Base-by-base conservation (phyloP, 2,113 vertebrate genomes). In the Tautogolabrus adspersus region DNA sequence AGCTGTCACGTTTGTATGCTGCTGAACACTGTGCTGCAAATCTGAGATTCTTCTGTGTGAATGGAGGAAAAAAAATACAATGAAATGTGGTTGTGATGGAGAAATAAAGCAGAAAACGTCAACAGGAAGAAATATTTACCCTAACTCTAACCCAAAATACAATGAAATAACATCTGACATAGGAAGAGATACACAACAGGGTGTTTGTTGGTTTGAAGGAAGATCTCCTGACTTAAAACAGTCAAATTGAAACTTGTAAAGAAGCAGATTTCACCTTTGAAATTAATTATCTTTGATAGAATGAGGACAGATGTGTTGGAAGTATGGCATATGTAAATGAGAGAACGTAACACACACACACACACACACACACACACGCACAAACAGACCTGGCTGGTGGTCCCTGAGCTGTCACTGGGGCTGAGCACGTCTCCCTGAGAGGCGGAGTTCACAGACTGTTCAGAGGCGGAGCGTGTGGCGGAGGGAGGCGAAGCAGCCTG, bases 361-460 rank as follows among this genome's bases (percentile, higher is more conserved):
- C 56, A 68, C 18, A 66, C 44, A 34, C 67, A 58, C 38, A 44
- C 30, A 40, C 19, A 49, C 15, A 13, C 59, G 21, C 47, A 12
- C 59, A 9, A 9, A 52, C 80, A 1, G 90, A 99, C 98, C 97
- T 95, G 95, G 8, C 91, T 91, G 90, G 87, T 95, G 79, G 91
- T 95, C 81, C 95, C 96, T 86, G 95, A 92, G 94, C 94, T 96
- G 77, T 93, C 94, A 55, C 94, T 95, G 58, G 92, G 93, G 86
- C 80, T 94, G 82, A 92, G 89, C 47, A 93, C 87, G 13, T 97
- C 97, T 90, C 94, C 97, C 91, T 96, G 97, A 88, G 95, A 95
- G 71, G 93, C 95, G 1, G 96, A 95, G 85, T 94, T 57, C 0
- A 94, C 94, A 1, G 94, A 93, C 91, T 91, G 95, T 71, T 96